Evolutionary conservation across 2,797 vertebrate genomes (phyloP).

Genomic region (Enteromius mattozi): DNA sequence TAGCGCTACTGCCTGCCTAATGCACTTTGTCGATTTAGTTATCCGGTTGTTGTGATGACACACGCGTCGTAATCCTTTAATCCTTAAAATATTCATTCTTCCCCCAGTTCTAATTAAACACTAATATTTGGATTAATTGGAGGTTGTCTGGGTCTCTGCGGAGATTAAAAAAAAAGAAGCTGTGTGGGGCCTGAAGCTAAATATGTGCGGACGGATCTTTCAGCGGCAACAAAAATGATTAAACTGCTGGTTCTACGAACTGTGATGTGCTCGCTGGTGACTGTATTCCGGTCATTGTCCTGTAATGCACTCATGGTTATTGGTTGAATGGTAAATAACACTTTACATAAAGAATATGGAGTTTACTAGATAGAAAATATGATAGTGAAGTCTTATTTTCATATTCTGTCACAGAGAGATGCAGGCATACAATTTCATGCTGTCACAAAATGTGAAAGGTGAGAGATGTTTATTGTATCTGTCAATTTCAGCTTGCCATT

Average conservation of each 20-base stretch:
- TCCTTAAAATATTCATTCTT: conserved; percentile 55
- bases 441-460: conserved; percentile 42
- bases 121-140: conserved; percentile 55
- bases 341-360: conserved; percentile 26
- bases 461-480: conserved; percentile 48
- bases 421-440: conserved; percentile 42
- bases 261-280: background rate
- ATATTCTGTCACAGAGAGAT: conserved; percentile 27
- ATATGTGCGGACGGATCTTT: background rate
- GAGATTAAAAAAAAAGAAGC: conserved; percentile 11
- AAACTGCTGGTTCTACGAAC: background rate
- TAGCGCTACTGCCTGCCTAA: conserved; percentile 51
- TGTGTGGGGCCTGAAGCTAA: conserved; percentile 10
- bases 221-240: background rate
- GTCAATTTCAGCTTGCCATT: conserved; percentile 45
- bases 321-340: conserved; percentile 37
- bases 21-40: conserved; percentile 50
- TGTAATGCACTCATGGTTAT: background rate
- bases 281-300: conserved; percentile 20
- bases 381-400: conserved; percentile 12
- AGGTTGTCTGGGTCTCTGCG: conserved; percentile 35
- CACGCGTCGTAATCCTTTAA: conserved; percentile 53
- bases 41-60: conserved; percentile 56
- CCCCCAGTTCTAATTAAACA: conserved; percentile 57
- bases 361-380: conserved; percentile 10